Evolutionary conservation across 1,140 invertebrate species (phyloP), one percentile per base, ranked within the genome.

Genomic region (Ceratina australensis): DNA sequence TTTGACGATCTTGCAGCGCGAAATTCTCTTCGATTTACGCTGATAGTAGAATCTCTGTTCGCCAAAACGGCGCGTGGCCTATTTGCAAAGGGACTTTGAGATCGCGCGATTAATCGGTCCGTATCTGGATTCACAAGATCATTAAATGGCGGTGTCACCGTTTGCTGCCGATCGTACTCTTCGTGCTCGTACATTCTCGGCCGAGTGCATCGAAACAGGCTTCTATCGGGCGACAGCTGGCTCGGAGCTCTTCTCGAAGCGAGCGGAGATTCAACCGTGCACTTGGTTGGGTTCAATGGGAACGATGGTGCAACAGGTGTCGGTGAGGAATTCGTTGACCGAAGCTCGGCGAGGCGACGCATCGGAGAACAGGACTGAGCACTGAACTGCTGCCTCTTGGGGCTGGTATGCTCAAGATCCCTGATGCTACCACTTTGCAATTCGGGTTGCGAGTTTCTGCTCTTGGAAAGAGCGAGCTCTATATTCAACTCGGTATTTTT

Each of bases 401-500:
- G 90, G 72, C 90, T 91, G 0, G 89, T 90, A 64, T 91, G 89
- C 56, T 90, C 90, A 0, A 89, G 56, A 68, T 91, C 89, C 5
- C 85, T 87, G 47, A 90, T 90, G 54, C 73, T 90, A n/a, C 90
- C 89, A 47, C 87, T 90, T 20, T 89, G 88, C 2, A 91, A 47
- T 60, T 90, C 89, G 0, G 89, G 88, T 18, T 91, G 90, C 0
- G 89, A 90, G 67, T 91, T 91, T 33, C 87, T 82, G 60, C 89
- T 91, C 33, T 89, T 91, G 7, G 87, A 90, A 3, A 90, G 65
- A 0, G 89, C 89, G 2, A 90, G 73, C 28, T 90, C 89, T 61
- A 91, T 89, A 18, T 90, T 89, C 18, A 91, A 69, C 83, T 95
- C 94, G 15, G 94, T 92, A 75, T 93, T 93, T 75, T 94, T 93